Conservation (phyloP, 2,888 invertebrate genomes). For the Papilio elwesi region DNA sequence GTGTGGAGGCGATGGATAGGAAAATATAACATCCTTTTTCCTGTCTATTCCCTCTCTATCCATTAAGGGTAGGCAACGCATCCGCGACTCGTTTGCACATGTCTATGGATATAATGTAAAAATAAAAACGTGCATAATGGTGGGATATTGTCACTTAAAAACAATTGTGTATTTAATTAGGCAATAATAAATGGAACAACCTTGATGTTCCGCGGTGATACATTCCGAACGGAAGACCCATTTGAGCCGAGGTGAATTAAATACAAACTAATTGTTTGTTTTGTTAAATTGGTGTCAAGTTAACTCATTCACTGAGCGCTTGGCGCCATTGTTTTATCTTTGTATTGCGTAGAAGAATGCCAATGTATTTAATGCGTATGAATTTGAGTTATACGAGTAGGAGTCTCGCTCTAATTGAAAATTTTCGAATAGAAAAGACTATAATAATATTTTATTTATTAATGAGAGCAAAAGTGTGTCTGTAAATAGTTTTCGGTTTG, state of each 20-base stretch:
- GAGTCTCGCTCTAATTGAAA: slow-evolving; percentile 25
- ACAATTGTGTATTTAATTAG: slow-evolving; percentile 19
- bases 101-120: too few species aligned
- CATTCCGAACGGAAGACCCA: slow-evolving; percentile 23
- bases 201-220: slow-evolving; percentile 13
- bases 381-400: background rate
- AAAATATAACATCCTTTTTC: too few species aligned
- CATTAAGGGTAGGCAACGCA: too few species aligned
- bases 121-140: background rate
- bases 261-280: slow-evolving; percentile 34
- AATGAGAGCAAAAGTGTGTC: too few species aligned
- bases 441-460: too few species aligned
- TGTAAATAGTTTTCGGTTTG: too few species aligned
- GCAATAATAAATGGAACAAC: slow-evolving; percentile 23
- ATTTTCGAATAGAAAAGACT: background rate
- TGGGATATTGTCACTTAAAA: background rate
- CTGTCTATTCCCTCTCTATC: too few species aligned
- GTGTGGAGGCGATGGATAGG: too few species aligned
- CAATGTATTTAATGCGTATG: slow-evolving; percentile 3
- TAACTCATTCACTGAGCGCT: slow-evolving; percentile 30
- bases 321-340: slow-evolving; percentile 32
- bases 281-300: slow-evolving; percentile 44
- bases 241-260: slow-evolving; percentile 25
- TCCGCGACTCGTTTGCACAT: too few species aligned
- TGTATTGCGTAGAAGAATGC: background rate